Conservation (phyloP, 2,113 vertebrate species). For the Oceanodroma tethys region DNA sequence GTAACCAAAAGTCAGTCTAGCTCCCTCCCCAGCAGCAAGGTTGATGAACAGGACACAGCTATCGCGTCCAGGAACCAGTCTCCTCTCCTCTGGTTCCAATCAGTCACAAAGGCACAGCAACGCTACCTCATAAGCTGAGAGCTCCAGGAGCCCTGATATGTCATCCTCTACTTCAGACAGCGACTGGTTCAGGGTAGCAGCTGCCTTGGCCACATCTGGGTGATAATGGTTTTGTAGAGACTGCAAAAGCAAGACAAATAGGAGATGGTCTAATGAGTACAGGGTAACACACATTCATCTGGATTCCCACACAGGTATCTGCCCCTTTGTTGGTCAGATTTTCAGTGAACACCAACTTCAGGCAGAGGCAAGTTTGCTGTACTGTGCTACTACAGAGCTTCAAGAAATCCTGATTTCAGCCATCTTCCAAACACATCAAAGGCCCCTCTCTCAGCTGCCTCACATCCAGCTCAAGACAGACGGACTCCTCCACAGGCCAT, state of each 20-base stretch:
- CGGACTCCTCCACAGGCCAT: neutral
- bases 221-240: slow-evolving; percentile 91
- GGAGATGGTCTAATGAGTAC: neutral
- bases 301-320: neutral
- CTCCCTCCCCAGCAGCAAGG: neutral
- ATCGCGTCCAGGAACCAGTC: neutral
- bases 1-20: neutral
- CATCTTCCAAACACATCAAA: neutral
- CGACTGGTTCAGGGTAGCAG: slow-evolving; percentile 77
- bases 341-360: neutral
- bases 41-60: neutral
- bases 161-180: slow-evolving; percentile 80
- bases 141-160: slow-evolving; percentile 81
- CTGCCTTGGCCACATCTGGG: slow-evolving; percentile 86
- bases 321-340: neutral
- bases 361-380: neutral
- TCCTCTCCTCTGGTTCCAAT: neutral
- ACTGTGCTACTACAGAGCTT: neutral
- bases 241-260: slow-evolving; percentile 57
- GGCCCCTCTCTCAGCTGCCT: neutral
- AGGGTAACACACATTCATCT: neutral
- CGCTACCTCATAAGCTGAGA: slow-evolving; percentile 81
- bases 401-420: neutral
- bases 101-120: neutral
- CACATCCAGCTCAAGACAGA: neutral